Evolutionary conservation across 2,888 invertebrate species (phyloP).

Genomic region (Megaustenia siamemsis): DNA sequence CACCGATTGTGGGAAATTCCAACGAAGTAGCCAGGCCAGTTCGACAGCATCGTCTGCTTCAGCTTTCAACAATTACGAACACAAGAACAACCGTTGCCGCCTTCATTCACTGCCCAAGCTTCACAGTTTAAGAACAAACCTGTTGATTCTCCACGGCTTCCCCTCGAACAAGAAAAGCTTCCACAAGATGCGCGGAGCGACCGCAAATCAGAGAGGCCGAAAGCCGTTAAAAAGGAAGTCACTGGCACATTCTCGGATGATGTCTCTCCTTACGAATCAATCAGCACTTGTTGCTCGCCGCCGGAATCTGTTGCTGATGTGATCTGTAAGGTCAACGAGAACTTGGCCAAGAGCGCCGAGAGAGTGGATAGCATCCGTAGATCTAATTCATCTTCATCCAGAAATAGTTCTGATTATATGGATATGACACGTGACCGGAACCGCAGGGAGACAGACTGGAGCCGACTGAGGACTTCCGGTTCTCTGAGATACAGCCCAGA

Average conservation of each 20-base stretch:
- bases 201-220: slow-evolving; percentile 82
- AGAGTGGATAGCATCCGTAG: slow-evolving; percentile 69
- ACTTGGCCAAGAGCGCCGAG: slow-evolving; percentile 64
- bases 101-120: neutral
- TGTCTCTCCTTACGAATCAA: slow-evolving; percentile 55
- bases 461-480: slow-evolving; percentile 66
- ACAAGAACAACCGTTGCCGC: neutral
- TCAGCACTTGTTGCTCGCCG: slow-evolving; percentile 27
- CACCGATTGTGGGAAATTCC: slow-evolving; percentile 3
- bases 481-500: slow-evolving; percentile 57
- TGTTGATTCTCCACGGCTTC: neutral
- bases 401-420: slow-evolving; percentile 66
- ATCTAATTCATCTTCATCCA: slow-evolving; percentile 64
- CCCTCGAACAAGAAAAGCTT: slow-evolving; percentile 85
- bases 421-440: slow-evolving; percentile 65
- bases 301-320: slow-evolving; percentile 58
- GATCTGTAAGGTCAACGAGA: slow-evolving; percentile 59
- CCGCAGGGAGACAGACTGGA: slow-evolving; percentile 72
- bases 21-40: slow-evolving; percentile 69
- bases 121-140: slow-evolving; percentile 20
- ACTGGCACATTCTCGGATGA: slow-evolving; percentile 42
- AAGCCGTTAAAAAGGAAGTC: neutral
- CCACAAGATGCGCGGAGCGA: slow-evolving; percentile 90
- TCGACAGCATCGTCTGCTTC: neutral
- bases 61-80: neutral